Base-by-base conservation (phyloP, 2,888 invertebrate species). In the Cheilosia grossa region DNA sequence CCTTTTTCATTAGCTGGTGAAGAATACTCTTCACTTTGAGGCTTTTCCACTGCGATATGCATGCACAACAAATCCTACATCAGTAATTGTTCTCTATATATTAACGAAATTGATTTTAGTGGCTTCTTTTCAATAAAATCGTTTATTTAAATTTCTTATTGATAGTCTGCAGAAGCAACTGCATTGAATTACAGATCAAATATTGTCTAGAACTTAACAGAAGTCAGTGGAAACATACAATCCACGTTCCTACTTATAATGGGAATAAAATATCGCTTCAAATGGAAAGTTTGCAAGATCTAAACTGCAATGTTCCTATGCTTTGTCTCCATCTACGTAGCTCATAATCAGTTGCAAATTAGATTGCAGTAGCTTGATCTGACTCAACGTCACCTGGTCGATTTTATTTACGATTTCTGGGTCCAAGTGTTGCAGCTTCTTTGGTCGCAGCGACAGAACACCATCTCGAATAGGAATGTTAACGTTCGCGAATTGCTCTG, bases 381-480 rank as follows among this genome's bases (percentile, higher is more conserved):
- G 91, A 44, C 87, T 88, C 0, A 91, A 75, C 0, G 92, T 92
- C 10, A 89, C 89, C 21, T 87, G 67, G 79, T 92, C 91, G n/a
- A 92, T 89, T 21, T 88, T 89, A 30, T 89, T 88, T 19, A 92
- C 86, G 24, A 92, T 85, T 30, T 90, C 89, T 2, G 89, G 63
- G 53, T 91, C 90, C 3, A 92, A 67, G 7, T 27, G 19, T 63
- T 90, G 89, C 15, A 91, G 86, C 42, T 89, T 89, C 66, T 90
- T 91, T n/a, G 92, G 92, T 0, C 91, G 89, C 81, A 92, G 80
- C 9, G 91, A 92, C 2, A 92, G 83, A 0, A 92, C 89, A 70
- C 92, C 92, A 88, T 92, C 90, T 17, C 89, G 88, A 15, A 91
- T 88, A 44, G 92, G 92, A 78, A 92, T 92, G 88, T 92, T 92